phyloP scores from a whole-genome alignment of 2,888 invertebrate genomes.

The Pseudanteris insignis region DNA sequence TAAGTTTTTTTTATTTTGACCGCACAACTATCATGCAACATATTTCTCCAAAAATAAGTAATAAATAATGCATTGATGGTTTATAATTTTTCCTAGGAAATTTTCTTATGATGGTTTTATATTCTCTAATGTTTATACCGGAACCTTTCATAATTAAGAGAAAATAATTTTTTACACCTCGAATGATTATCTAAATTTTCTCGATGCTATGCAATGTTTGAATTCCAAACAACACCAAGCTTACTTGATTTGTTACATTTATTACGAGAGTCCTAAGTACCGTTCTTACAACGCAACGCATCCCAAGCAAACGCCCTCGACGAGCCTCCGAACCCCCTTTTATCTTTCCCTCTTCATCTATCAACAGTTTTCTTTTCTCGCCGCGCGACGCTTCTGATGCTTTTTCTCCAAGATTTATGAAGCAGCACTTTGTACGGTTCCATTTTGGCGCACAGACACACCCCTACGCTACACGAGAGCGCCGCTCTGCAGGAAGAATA shows the following conservation, averaged over 20 bases:
- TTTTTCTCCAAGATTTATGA: conserved; percentile 56
- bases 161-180: no score
- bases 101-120: no score
- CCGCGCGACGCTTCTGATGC: conserved; percentile 40
- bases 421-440: conserved; percentile 60
- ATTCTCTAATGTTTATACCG: no score
- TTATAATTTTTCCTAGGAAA: no score
- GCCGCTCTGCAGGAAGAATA: conserved; percentile 16
- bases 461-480: conserved; percentile 41
- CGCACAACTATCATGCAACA: no score
- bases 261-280: conserved; percentile 51
- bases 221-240: no score
- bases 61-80: no score
- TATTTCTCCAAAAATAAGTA: no score
- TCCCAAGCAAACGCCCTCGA: conserved; percentile 40
- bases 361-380: conserved; percentile 58
- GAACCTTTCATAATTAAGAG: no score
- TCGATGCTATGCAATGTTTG: no score
- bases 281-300: conserved; percentile 47
- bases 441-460: conserved; percentile 55
- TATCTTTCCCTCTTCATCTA: conserved; percentile 55
- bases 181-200: no score
- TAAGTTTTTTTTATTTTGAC: no score
- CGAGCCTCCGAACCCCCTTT: conserved; percentile 36
- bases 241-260: conserved; percentile 57